Conservation (phyloP, 2,113 vertebrate genomes). For the Alouatta palliata region DNA sequence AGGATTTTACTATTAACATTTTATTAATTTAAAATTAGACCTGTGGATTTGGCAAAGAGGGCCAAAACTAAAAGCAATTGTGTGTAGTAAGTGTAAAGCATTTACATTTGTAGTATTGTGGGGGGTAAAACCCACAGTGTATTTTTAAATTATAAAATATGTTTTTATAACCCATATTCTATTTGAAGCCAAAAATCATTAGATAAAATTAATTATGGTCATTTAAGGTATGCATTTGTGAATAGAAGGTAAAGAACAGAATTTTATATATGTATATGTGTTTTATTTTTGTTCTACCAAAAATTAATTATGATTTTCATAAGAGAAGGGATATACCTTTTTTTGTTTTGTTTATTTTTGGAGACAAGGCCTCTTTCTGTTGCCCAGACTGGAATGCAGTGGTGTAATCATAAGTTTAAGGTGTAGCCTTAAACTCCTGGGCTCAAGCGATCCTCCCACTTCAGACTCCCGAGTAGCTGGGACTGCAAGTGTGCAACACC, state of each 20-base stretch:
- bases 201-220: constrained; percentile 3
- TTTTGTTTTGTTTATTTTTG: not conserved
- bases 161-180: constrained; percentile 35
- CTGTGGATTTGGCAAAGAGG: constrained; percentile 49
- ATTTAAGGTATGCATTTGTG: not conserved
- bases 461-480: not conserved
- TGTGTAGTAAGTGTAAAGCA: constrained; percentile 30
- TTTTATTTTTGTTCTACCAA: constrained; percentile 37
- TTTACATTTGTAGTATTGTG: constrained; percentile 45
- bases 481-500: not conserved
- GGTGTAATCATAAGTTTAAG: not conserved
- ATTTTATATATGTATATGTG: constrained; percentile 6
- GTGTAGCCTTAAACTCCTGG: not conserved
- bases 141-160: constrained; percentile 15
- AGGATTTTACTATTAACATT: constrained; percentile 32
- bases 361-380: not conserved
- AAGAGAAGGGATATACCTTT: not conserved
- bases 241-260: not conserved
- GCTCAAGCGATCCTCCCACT: not conserved
- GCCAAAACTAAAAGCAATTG: constrained; percentile 20
- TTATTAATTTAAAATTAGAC: constrained; percentile 47
- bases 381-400: not conserved
- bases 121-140: not conserved
- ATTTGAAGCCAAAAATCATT: constrained; percentile 23
- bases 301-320: constrained; percentile 9